Conservation (phyloP, 2,797 vertebrate species). For the Sebastes glaucus region DNA sequence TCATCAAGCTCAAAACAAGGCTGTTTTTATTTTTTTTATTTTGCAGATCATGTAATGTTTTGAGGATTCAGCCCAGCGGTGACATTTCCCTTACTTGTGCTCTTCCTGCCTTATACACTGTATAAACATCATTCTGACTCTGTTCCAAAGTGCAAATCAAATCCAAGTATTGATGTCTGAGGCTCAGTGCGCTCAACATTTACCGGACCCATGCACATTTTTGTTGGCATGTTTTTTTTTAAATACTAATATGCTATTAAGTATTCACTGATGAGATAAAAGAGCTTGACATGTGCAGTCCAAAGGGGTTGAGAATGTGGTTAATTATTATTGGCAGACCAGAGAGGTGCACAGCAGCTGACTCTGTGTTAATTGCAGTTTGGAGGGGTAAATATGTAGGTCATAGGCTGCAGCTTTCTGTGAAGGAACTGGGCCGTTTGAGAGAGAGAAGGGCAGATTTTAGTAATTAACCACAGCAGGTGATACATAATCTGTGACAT, state of each 20-base stretch:
- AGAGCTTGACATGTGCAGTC: constrained; percentile 35
- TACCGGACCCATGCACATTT: constrained; percentile 20
- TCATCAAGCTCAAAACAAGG: constrained; percentile 15
- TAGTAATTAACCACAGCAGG: constrained; percentile 19
- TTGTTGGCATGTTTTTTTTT: constrained; percentile 21
- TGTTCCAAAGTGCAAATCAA: constrained; percentile 50
- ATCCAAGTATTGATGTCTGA: constrained; percentile 48
- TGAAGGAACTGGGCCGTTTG: constrained; percentile 31
- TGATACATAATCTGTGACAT: not conserved
- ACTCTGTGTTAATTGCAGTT: constrained; percentile 69
- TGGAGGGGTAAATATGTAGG: constrained; percentile 68
- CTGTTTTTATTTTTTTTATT: not conserved
- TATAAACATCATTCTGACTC: constrained; percentile 37
- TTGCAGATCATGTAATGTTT: constrained; percentile 27
- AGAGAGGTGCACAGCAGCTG: constrained; percentile 44
- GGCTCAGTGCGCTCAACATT: constrained; percentile 35
- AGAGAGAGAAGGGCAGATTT: constrained; percentile 26
- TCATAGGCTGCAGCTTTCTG: constrained; percentile 47
- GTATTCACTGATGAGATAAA: constrained; percentile 56
- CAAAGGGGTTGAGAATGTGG: constrained; percentile 35
- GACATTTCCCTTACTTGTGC: constrained; percentile 22
- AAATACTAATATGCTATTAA: constrained; percentile 47
- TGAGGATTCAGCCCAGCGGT: not conserved
- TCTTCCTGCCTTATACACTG: constrained; percentile 14
- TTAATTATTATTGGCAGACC: constrained; percentile 72